A percentile compares a stretch with the other conserved stretches of the same genome.
phyloP scores from a whole-genome alignment of 1,140 invertebrate species.

The Vanessa atalanta region DNA sequence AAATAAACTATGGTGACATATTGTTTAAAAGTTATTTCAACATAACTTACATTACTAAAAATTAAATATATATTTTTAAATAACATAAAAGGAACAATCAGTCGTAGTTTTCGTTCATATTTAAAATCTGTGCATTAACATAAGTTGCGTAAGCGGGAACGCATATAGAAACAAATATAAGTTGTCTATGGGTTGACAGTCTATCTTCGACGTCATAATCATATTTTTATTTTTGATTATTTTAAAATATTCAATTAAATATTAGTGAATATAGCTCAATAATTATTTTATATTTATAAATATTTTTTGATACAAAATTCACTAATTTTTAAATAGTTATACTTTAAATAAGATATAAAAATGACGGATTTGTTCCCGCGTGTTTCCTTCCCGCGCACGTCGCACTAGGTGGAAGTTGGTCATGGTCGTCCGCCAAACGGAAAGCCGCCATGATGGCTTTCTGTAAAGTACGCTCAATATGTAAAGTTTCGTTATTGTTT shows the following conservation, averaged over 20 bases:
- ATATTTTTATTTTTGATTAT: slow-evolving; percentile 46
- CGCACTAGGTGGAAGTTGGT: slow-evolving; percentile 83
- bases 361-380: slow-evolving; percentile 67
- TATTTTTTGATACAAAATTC: slow-evolving; percentile 22
- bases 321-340: slow-evolving; percentile 9
- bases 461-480: slow-evolving; percentile 84
- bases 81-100: no score
- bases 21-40: no score
- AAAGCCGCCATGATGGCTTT: slow-evolving; percentile 86
- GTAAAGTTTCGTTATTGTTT: slow-evolving; percentile 85
- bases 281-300: slow-evolving; percentile 37
- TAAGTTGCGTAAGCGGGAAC: slow-evolving; percentile 28
- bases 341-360: slow-evolving; percentile 48
- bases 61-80: no score
- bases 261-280: slow-evolving; percentile 27
- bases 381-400: slow-evolving; percentile 84
- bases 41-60: no score
- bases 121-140: neutral
- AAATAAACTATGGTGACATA: no score
- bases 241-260: slow-evolving; percentile 29
- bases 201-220: slow-evolving; percentile 44
- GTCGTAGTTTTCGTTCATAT: no score
- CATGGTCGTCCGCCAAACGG: slow-evolving; percentile 84
- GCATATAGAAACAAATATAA: slow-evolving; percentile 12
- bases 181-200: slow-evolving; percentile 49